These are phyloP conservation scores for Erythrolamprus reginae DNA, from an alignment of 2,113 vertebrate genomes.

Conservation along the genomic window DNA sequence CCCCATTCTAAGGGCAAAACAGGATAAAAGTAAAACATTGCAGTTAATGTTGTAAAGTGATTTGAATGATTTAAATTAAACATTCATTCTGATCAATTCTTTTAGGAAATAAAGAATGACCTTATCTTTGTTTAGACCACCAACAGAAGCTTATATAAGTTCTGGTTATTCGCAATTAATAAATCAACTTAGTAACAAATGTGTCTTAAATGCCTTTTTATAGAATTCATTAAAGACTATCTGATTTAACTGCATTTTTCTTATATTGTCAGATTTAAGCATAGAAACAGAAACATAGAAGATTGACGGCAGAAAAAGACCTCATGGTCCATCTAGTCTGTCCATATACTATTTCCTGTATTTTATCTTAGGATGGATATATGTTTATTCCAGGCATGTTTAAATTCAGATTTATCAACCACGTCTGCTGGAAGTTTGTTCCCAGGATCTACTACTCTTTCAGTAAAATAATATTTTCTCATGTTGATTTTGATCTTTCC, in stretches of 20 bases:
- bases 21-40: neutral
- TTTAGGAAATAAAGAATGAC: neutral
- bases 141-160: neutral
- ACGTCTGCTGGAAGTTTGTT: no score
- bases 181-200: neutral
- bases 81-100: neutral
- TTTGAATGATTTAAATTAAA: neutral
- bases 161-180: neutral
- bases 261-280: neutral
- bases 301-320: no score
- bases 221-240: neutral
- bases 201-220: neutral
- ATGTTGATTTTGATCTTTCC: no score
- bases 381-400: no score
- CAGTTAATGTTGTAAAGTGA: neutral
- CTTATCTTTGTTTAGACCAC: neutral
- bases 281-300: no score
- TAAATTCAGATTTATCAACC: no score
- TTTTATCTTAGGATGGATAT: no score
- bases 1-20: neutral
- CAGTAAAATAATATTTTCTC: no score
- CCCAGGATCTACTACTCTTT: no score
- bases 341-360: no score
- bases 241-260: neutral
- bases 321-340: no score